Evolutionary conservation across 1,140 invertebrate genomes (phyloP).

Genomic region (Trichogramma pretiosum): DNA sequence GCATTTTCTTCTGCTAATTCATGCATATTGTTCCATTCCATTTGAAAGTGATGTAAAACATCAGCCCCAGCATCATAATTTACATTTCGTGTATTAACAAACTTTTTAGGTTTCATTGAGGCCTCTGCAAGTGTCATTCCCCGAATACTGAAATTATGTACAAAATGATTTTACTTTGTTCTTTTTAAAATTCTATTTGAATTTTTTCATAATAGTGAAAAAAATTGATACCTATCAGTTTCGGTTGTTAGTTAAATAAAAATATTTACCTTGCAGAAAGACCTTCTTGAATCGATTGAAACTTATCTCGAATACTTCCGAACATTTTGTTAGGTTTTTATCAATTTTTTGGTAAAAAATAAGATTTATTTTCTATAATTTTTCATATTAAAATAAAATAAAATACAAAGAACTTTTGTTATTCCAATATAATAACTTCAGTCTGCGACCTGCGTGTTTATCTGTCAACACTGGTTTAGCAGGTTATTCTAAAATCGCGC

Average conservation of each 20-base stretch:
- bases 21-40: constrained; percentile 57
- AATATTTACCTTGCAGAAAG: constrained; percentile 43
- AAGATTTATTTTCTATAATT: constrained; percentile 16
- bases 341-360: neutral
- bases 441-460: too few relatives aligned
- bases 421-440: too few relatives aligned
- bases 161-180: neutral
- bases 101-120: constrained; percentile 30
- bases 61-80: constrained; percentile 53
- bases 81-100: constrained; percentile 29
- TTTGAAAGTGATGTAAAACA: constrained; percentile 54
- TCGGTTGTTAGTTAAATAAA: constrained; percentile 4
- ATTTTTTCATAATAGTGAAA: too few relatives aligned
- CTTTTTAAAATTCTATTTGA: neutral
- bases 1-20: constrained; percentile 55
- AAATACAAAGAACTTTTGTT: constrained; percentile 5
- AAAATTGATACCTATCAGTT: too few relatives aligned
- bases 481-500: too few relatives aligned
- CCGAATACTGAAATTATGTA: constrained; percentile 32
- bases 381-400: constrained; percentile 9
- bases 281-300: constrained; percentile 46
- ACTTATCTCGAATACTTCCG: constrained; percentile 42
- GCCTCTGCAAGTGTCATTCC: constrained; percentile 31
- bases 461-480: too few relatives aligned
- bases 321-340: constrained; percentile 36